These are phyloP conservation scores for Isaurus tuberculatus DNA, from an alignment of 92 coral and sea anemone genomes.

Conservation along the genomic window DNA sequence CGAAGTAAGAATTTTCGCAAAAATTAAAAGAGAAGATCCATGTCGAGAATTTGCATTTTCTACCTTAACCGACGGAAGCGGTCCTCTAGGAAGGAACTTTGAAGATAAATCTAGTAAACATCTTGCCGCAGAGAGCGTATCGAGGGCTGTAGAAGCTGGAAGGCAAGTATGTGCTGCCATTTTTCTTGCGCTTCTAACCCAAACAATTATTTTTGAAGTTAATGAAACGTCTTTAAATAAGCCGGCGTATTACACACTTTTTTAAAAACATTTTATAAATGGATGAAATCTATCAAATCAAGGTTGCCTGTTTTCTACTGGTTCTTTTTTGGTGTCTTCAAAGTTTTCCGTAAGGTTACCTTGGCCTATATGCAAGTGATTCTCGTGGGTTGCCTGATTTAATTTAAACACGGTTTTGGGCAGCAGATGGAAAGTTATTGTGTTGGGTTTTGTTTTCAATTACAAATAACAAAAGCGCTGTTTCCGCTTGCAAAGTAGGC, in stretches of 20 bases:
- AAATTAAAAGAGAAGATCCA: slow-evolving; percentile 79
- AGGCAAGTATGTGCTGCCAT: slow-evolving; percentile 71
- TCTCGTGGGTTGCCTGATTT: slow-evolving; percentile 48
- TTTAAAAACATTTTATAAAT: too few species aligned
- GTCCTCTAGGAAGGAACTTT: slow-evolving; percentile 68
- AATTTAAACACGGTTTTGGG: slow-evolving; percentile 43
- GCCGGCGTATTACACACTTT: neutral
- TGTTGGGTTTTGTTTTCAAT: slow-evolving; percentile 77
- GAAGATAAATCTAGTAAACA: slow-evolving; percentile 85
- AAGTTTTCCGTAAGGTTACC: slow-evolving; percentile 35
- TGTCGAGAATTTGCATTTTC: slow-evolving; percentile 55
- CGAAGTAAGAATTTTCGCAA: slow-evolving; percentile 83
- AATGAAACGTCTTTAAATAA: slow-evolving; percentile 22
- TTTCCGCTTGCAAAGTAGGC: slow-evolving; percentile 78
- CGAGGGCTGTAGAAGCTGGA: slow-evolving; percentile 62
- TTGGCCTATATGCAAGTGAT: slow-evolving; percentile 29
- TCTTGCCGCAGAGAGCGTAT: slow-evolving; percentile 84
- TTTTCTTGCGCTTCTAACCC: neutral
- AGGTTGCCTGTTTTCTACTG: neutral
- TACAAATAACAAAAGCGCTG: slow-evolving; percentile 74
- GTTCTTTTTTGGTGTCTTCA: neutral
- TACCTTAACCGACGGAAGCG: slow-evolving; percentile 51
- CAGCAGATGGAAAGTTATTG: slow-evolving; percentile 76
- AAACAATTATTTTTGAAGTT: neutral
- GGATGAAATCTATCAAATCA: neutral